phyloP scores from a whole-genome alignment of 2,888 invertebrate genomes.

The Callyntrura guangdongensis region DNA sequence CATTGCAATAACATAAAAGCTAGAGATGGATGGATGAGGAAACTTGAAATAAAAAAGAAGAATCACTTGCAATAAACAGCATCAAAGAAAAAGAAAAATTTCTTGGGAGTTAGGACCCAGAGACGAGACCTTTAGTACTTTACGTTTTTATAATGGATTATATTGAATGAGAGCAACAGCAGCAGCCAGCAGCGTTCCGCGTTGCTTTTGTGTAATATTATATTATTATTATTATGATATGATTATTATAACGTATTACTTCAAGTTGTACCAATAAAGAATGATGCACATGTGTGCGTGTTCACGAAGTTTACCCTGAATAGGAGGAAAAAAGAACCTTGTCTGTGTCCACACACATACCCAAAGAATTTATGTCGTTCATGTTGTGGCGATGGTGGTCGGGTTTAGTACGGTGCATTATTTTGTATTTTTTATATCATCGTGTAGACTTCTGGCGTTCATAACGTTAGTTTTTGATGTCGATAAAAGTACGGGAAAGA shows the following conservation, averaged over 20 bases:
- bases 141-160: slow-evolving; percentile 54
- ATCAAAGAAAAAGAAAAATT: slow-evolving; percentile 39
- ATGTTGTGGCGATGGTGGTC: slow-evolving; percentile 56
- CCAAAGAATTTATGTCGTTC: slow-evolving; percentile 80
- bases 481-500: background rate
- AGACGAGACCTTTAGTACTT: slow-evolving; percentile 56
- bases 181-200: background rate
- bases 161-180: slow-evolving; percentile 39
- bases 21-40: slow-evolving; percentile 63
- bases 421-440: slow-evolving; percentile 27
- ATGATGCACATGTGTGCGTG: slow-evolving; percentile 66
- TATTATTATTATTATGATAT: slow-evolving; percentile 51
- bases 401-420: background rate
- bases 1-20: slow-evolving; percentile 60
- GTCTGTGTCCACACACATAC: slow-evolving; percentile 67
- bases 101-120: slow-evolving; percentile 39
- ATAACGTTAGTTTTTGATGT: slow-evolving; percentile 30
- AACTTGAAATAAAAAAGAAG: slow-evolving; percentile 37
- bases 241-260: slow-evolving; percentile 49
- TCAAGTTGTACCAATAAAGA: slow-evolving; percentile 11
- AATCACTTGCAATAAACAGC: slow-evolving; percentile 49
- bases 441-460: background rate
- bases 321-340: slow-evolving; percentile 67
- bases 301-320: slow-evolving; percentile 52
- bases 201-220: slow-evolving; percentile 37